Evolutionary conservation across 2,888 invertebrate genomes (phyloP).

Genomic region (Julus scandinavius): DNA sequence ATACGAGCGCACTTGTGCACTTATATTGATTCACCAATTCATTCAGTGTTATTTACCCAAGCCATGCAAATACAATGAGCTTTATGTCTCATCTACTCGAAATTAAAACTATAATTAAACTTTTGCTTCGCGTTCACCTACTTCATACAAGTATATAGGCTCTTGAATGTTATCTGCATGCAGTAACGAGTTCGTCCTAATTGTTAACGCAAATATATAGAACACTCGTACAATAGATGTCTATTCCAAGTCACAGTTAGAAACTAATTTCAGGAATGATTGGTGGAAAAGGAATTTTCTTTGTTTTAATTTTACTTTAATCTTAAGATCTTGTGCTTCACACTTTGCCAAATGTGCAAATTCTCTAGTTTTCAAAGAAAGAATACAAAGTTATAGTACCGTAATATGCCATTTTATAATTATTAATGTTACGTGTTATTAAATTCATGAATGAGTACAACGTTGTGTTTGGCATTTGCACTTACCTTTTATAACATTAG

Average conservation of each 20-base stretch:
- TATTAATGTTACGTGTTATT: too few relatives aligned
- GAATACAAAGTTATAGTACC: too few relatives aligned
- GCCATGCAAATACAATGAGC: slow-evolving; percentile 19
- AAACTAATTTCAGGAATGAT: neutral
- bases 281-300: neutral
- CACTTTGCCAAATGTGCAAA: too few relatives aligned
- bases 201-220: neutral
- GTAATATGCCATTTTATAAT: too few relatives aligned
- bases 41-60: slow-evolving; percentile 37
- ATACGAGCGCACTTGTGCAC: neutral
- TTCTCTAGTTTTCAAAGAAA: too few relatives aligned
- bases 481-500: too few relatives aligned
- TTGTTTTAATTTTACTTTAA: neutral
- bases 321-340: neutral
- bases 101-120: slow-evolving; percentile 45
- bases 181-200: neutral
- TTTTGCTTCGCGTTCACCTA: neutral
- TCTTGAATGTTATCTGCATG: neutral
- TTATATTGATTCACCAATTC: slow-evolving; percentile 3
- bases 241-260: neutral
- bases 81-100: slow-evolving; percentile 21
- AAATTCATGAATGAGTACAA: too few relatives aligned
- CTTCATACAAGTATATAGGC: neutral
- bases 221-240: too few relatives aligned
- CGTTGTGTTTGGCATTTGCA: too few relatives aligned